Evolutionary conservation across 2,113 vertebrate species (phyloP).

Genomic region (Ceyx melanurus): DNA sequence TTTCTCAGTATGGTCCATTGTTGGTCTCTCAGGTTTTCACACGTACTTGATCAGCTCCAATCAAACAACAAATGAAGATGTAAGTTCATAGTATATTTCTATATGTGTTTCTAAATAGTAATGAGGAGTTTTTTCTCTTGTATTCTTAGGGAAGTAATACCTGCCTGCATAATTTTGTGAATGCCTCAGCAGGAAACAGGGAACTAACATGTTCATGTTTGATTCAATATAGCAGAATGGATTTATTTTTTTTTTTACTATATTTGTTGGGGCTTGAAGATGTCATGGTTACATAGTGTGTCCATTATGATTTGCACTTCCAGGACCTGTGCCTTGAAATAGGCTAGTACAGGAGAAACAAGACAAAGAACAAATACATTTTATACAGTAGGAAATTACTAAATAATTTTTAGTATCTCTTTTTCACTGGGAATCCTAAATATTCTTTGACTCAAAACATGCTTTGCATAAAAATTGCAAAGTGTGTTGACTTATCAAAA

Average conservation of each 20-base stretch:
- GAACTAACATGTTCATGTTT: not conserved
- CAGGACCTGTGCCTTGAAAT: not conserved
- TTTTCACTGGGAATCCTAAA: not conserved
- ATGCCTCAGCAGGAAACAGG: not conserved
- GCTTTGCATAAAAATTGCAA: not conserved
- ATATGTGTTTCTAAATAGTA: not conserved
- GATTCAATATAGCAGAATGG: not conserved
- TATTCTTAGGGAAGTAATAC: not conserved
- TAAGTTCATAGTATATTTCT: slow-evolving; percentile 75
- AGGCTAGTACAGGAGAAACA: not conserved
- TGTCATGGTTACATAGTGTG: not conserved
- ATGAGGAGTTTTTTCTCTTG: not conserved
- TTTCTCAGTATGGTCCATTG: slow-evolving; percentile 98
- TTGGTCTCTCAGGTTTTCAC: slow-evolving; percentile 97
- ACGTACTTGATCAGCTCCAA: slow-evolving; percentile 99
- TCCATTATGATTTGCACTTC: not conserved
- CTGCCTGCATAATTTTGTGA: not conserved
- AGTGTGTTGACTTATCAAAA: not conserved
- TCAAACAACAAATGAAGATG: slow-evolving; percentile 99
- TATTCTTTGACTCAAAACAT: not conserved
- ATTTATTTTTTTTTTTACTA: not conserved
- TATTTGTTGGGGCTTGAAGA: not conserved
- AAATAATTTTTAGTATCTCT: not conserved
- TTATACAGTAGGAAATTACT: not conserved
- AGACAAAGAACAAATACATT: not conserved